Evolutionary conservation across 2,797 vertebrate species (phyloP).

Genomic region (Tarsius wallacei): DNA sequence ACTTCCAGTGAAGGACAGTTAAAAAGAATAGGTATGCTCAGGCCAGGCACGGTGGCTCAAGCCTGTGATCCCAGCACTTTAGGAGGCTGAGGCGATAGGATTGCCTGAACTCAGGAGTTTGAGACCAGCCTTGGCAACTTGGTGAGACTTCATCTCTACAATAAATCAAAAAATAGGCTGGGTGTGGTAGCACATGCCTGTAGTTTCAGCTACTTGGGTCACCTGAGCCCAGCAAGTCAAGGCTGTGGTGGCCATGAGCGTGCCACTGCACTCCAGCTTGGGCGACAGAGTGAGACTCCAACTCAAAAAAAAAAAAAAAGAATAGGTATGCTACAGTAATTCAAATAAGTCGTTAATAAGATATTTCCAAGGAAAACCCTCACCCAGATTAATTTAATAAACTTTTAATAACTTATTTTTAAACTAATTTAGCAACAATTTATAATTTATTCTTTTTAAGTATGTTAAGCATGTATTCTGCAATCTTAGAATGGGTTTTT

Average conservation of each 20-base stretch:
- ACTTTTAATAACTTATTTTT: slow-evolving; percentile 55
- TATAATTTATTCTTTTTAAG: background rate
- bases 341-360: slow-evolving; percentile 26
- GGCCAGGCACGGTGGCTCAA: no score
- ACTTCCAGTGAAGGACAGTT: background rate
- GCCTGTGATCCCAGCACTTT: no score
- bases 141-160: no score
- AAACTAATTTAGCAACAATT: background rate
- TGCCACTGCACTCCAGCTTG: no score
- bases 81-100: no score
- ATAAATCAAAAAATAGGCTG: no score
- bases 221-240: no score
- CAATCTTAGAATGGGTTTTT: background rate
- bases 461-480: background rate
- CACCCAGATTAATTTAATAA: slow-evolving; percentile 16
- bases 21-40: background rate
- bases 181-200: no score
- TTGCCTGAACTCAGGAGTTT: no score
- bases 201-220: no score
- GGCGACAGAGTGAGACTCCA: background rate
- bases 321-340: background rate
- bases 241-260: no score
- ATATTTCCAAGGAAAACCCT: slow-evolving; percentile 40
- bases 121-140: no score
- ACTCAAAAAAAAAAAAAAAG: slow-evolving; percentile 37